Evolutionary conservation across 2,113 vertebrate species (phyloP).

Genomic region (Oncorhynchus clarkii): DNA sequence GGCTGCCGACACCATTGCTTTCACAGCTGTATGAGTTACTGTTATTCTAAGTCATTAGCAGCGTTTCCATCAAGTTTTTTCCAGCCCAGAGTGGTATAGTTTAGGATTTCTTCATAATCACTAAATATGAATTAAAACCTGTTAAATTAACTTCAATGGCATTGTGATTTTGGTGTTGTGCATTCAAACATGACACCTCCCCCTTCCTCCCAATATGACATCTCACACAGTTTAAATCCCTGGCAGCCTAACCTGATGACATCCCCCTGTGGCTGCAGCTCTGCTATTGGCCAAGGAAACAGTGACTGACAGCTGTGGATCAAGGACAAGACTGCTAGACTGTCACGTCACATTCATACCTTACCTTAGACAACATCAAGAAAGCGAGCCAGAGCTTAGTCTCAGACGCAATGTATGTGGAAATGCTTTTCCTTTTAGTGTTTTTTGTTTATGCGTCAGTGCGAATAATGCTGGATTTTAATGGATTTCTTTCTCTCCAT

Average conservation of each 20-base stretch:
- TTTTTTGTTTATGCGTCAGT: slow-evolving; percentile 24
- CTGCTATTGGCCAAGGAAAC: slow-evolving; percentile 68
- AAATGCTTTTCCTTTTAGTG: slow-evolving; percentile 19
- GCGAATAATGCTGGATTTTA: slow-evolving; percentile 52
- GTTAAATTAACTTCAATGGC: slow-evolving; percentile 12
- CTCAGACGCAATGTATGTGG: slow-evolving; percentile 23
- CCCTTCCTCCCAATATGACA: slow-evolving; percentile 64
- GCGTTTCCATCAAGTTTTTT: too few species aligned
- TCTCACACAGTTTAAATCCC: slow-evolving; percentile 76
- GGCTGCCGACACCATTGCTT: slow-evolving; percentile 28
- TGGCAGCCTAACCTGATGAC: slow-evolving; percentile 62
- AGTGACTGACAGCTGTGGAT: slow-evolving; percentile 71
- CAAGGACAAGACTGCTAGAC: slow-evolving; percentile 54
- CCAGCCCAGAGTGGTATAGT: too few species aligned
- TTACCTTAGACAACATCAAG: slow-evolving; percentile 51
- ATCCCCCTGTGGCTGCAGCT: slow-evolving; percentile 63
- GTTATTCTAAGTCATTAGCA: slow-evolving; percentile 25
- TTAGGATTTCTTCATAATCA: not conserved
- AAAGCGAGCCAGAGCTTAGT: slow-evolving; percentile 39
- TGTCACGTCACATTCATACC: slow-evolving; percentile 47
- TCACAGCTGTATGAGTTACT: slow-evolving; percentile 55
- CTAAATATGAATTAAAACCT: not conserved
- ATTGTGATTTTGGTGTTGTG: slow-evolving; percentile 59
- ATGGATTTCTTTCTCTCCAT: slow-evolving; percentile 32
- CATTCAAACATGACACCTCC: slow-evolving; percentile 64